These are phyloP conservation scores for Lepidochrysops patricia DNA, from an alignment of 2,888 invertebrate species.

Conservation along the genomic window DNA sequence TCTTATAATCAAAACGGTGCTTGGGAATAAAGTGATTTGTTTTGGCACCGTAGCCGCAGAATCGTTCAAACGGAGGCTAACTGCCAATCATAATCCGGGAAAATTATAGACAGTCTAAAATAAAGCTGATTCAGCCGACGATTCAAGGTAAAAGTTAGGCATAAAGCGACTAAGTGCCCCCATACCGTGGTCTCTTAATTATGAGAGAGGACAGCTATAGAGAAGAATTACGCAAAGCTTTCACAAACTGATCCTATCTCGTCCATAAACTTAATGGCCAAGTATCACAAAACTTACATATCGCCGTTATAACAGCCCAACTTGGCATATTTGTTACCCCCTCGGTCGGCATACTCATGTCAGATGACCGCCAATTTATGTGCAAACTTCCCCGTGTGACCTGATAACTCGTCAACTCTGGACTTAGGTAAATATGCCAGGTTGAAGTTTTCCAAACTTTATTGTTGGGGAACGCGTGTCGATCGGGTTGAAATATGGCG, in stretches of 20 bases:
- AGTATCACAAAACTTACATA: conserved; percentile 74
- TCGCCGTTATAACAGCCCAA: conserved; percentile 73
- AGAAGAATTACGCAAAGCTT: conserved; percentile 68
- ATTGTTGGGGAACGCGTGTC: conserved; percentile 57
- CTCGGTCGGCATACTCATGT: conserved; percentile 74
- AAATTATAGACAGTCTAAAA: background rate
- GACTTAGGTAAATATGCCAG: conserved; percentile 69
- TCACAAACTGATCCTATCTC: conserved; percentile 72
- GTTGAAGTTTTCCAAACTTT: conserved; percentile 68
- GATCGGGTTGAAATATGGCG: conserved; percentile 69
- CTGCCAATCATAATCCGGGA: background rate
- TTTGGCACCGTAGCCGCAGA: background rate
- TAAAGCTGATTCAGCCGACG: conserved; percentile 14
- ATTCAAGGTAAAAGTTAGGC: conserved; percentile 25
- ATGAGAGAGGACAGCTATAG: conserved; percentile 43
- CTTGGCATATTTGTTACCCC: conserved; percentile 73
- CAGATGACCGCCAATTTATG: conserved; percentile 75
- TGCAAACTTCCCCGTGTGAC: conserved; percentile 71
- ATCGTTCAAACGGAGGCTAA: background rate
- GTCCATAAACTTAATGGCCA: conserved; percentile 71
- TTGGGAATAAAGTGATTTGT: background rate
- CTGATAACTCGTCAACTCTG: conserved; percentile 69
- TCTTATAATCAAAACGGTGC: no score
- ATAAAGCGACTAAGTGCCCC: conserved; percentile 23
- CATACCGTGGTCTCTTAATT: conserved; percentile 33